phyloP scores from a whole-genome alignment of 2,888 invertebrate genomes.

The Mactromeris polynyma region DNA sequence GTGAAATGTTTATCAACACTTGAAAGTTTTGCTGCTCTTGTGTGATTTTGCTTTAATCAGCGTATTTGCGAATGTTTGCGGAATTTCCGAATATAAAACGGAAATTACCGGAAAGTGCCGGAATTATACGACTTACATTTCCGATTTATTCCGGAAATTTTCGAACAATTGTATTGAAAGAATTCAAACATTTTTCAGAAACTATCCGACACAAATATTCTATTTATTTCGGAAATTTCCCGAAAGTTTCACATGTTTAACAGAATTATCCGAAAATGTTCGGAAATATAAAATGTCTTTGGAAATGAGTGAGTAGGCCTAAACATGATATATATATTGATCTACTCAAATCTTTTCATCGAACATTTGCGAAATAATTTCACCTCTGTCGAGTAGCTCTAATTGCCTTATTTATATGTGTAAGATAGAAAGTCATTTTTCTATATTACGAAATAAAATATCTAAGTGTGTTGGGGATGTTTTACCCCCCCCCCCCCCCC shows the following conservation, averaged over 20 bases:
- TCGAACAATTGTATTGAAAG: neutral
- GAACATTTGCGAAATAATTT: neutral
- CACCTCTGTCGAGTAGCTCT: neutral
- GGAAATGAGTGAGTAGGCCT: too few relatives aligned
- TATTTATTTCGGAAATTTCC: too few relatives aligned
- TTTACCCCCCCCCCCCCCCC: too few relatives aligned
- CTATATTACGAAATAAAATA: neutral
- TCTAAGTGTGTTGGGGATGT: neutral
- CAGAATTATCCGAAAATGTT: neutral
- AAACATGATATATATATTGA: too few relatives aligned
- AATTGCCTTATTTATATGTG: neutral
- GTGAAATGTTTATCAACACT: neutral
- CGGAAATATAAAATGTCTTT: neutral
- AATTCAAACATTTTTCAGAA: too few relatives aligned
- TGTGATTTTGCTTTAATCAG: neutral
- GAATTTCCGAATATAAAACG: neutral
- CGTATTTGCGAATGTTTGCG: neutral
- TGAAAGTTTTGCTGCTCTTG: neutral
- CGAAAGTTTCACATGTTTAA: too few relatives aligned
- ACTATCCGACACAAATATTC: too few relatives aligned
- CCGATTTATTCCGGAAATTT: neutral
- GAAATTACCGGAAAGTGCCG: neutral
- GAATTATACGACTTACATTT: neutral
- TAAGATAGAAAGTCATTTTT: neutral
- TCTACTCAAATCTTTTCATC: neutral